phyloP scores from a whole-genome alignment of 2,797 vertebrate genomes.

The Crenichthys baileyi region DNA sequence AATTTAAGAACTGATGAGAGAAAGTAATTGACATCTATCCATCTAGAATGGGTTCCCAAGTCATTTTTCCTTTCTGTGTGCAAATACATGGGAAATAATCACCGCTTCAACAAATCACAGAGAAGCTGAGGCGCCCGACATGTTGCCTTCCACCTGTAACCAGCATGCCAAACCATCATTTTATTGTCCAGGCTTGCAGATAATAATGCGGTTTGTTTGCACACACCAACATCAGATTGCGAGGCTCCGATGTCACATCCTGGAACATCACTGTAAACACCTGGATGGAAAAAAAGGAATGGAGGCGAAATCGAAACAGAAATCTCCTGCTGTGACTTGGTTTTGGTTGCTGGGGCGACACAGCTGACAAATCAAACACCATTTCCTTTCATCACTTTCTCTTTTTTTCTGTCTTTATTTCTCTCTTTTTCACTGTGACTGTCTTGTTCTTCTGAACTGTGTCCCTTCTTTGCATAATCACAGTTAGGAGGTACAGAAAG shows the following conservation, averaged over 20 bases:
- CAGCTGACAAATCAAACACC: constrained; percentile 37
- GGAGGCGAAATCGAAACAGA: constrained; percentile 16
- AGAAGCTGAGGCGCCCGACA: neutral
- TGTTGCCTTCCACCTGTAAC: constrained; percentile 15
- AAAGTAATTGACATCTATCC: too few relatives aligned
- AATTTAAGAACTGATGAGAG: too few relatives aligned
- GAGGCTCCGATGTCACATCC: constrained; percentile 44
- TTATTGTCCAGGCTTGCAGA: constrained; percentile 41
- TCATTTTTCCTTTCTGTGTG: neutral
- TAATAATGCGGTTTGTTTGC: constrained; percentile 41
- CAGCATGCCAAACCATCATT: constrained; percentile 9
- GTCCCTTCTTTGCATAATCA: neutral
- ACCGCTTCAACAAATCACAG: neutral
- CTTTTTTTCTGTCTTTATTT: neutral
- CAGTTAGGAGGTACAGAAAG: neutral
- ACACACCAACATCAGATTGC: constrained; percentile 38
- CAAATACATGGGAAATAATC: neutral
- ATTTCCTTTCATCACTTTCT: neutral
- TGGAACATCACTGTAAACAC: constrained; percentile 33
- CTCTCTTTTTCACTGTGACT: neutral
- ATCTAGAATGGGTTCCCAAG: too few relatives aligned
- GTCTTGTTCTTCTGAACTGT: neutral
- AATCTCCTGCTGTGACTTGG: constrained; percentile 45
- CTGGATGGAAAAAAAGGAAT: constrained; percentile 1
- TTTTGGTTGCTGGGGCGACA: constrained; percentile 53